phyloP scores from a whole-genome alignment of 1,140 invertebrate genomes.

The Anastatus disparis region DNA sequence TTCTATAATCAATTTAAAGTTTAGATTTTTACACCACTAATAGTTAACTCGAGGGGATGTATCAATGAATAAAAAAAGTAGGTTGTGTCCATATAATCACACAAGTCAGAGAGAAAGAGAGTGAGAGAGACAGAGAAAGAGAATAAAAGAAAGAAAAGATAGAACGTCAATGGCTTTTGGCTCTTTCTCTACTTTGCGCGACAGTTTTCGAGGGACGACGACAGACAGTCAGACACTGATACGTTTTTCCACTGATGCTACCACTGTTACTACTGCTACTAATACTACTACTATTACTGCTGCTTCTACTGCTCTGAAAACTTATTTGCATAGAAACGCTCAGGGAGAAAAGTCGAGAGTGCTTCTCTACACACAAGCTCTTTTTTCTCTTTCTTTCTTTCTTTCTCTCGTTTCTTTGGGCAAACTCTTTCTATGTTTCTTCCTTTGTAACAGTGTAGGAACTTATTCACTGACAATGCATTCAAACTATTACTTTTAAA shows the following conservation, averaged over 20 bases:
- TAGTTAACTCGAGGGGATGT: no score
- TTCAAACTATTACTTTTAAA: background rate
- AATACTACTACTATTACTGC: no score
- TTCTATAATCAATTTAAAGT: no score
- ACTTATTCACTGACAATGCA: no score
- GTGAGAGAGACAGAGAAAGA: background rate
- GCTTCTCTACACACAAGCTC: background rate
- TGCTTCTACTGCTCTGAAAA: no score
- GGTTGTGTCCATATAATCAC: constrained; percentile 1
- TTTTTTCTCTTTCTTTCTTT: constrained; percentile 2
- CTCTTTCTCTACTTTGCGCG: constrained; percentile 6
- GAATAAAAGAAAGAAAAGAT: background rate
- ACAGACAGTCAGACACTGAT: background rate
- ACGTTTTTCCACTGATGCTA: constrained; percentile 6
- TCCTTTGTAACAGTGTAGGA: no score
- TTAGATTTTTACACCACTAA: no score
- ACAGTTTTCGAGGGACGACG: background rate
- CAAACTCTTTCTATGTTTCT: no score
- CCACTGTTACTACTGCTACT: no score
- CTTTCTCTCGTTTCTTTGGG: no score
- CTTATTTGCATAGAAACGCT: constrained; percentile 22
- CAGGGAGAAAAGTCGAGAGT: constrained; percentile 8
- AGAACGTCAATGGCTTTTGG: background rate
- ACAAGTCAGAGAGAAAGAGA: background rate
- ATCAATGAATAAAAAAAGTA: background rate